Evolutionary conservation across 2,797 vertebrate species (phyloP), one percentile per base, ranked within the genome.

Genomic region (Sebastes vulpes): DNA sequence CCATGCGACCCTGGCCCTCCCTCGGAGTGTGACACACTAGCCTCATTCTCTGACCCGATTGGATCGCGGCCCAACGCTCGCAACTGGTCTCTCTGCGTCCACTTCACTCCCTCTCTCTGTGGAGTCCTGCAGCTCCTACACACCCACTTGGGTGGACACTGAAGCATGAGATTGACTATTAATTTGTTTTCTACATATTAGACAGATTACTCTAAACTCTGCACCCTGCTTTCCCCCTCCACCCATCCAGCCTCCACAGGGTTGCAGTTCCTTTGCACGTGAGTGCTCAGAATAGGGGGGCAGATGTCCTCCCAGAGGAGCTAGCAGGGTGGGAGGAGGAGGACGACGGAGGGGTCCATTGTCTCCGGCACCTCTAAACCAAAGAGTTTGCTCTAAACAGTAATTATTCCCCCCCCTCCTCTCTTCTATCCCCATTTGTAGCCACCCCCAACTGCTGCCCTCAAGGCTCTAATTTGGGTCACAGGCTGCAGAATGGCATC

Each of bases 401-500:
- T 92, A 93, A 95, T 95, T 95, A 96, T 88, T 89, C 81, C 83
- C 89, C 83, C 84, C 54, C 84, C 50, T 4, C 25, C 48, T 61
- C 48, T 54, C 25, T 75, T 77, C 82, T 64, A 61, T 81, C 65
- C 87, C 83, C 84, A 89, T 91, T 90, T 91, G 89, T 79, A 79
- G 74, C 75, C 65, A 63, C 72, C 79, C 60, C 78, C 90, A 92
- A 85, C 78, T 86, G 81, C 77, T 90, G 84, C 89, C 92, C 91
- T 92, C 75, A 77, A 94, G 91, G 88, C 94, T 94, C 92, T 95
- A 95, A 96, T 96, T 95, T 96, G 94, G 95, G 95, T 96, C 94
- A 95, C 89, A 90, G 93, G 89, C 91, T 77, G 89, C 88, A 89
- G 93, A 92, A 92, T 89, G 93, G 91, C 91, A 94, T 93, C 90